Percentiles rank a stretch among this genome's conserved stretches.
phyloP scores from a whole-genome alignment of 2,888 invertebrate species.

The Saturnia japonica region DNA sequence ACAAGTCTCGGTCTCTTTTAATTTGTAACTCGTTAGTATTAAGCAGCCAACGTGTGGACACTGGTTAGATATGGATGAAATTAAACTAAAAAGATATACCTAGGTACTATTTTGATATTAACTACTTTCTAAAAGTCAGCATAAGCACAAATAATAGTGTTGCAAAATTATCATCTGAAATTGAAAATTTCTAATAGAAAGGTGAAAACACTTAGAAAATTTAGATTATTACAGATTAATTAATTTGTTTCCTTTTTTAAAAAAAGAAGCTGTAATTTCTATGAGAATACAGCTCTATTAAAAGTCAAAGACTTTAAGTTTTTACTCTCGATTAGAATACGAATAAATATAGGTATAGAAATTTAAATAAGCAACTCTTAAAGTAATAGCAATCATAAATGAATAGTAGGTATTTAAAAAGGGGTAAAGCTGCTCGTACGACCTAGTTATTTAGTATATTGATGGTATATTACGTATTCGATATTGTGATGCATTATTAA shows the following conservation, averaged over 20 bases:
- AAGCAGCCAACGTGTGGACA: conserved; percentile 53
- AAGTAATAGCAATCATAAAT: not conserved
- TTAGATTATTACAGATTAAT: not conserved
- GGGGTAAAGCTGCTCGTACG: not conserved
- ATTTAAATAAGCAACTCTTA: not conserved
- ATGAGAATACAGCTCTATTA: no score
- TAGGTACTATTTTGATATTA: conserved; percentile 43
- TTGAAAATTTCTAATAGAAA: not conserved
- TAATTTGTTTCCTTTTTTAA: not conserved
- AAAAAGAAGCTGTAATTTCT: no score
- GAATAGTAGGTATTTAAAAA: not conserved
- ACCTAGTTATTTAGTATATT: not conserved
- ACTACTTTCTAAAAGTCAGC: not conserved
- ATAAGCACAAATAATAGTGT: not conserved
- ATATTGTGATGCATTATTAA: not conserved
- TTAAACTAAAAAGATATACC: conserved; percentile 45
- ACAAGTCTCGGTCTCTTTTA: conserved; percentile 78
- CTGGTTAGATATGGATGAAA: conserved; percentile 66
- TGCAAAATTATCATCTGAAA: not conserved
- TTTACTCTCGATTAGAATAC: not conserved
- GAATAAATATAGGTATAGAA: no score
- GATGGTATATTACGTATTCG: not conserved
- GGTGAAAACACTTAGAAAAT: not conserved
- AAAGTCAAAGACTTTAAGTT: no score
- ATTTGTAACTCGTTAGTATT: conserved; percentile 79